Evolutionary conservation across 1,140 invertebrate genomes (phyloP), one percentile per base, ranked within the genome.

Genomic region (Telenomus remus): DNA sequence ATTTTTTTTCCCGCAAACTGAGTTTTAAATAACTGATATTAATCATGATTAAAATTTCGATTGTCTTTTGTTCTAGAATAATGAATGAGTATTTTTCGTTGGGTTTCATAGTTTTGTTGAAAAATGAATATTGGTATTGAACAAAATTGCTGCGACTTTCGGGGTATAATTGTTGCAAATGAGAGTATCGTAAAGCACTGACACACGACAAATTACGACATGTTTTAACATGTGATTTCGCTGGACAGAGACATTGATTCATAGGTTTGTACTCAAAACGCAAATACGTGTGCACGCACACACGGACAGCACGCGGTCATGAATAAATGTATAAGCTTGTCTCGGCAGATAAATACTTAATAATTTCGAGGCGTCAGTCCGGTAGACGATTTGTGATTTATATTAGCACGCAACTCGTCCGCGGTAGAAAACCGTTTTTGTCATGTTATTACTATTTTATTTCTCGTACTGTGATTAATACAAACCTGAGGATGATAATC

Each of bases 311-410:
- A 39, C 57, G 46, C 19, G 49, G 47, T 12, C 57, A 72, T 77
- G 74, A 72, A 72, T 77, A 72, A 71, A 77, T 72, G 74, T 68
- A 72, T 72, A 72, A 77, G 63, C 61, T 69, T 64, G 56, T 72
- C 63, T 71, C 63, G 66, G 63, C 68, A 69, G 68, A 77, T 72
- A 71, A 77, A 77, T 77, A 72, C 75, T 77, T 72, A 68, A 72
- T 72, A 77, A 76, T 72, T 76, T 76, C 49, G 27, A 77, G 68
- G 19, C 69, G 59, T 77, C 68, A 63, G 19, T 72, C 49, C 53
- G 56, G 56, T 68, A 60, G 69, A 77, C 69, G 69, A 77, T 68
- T 69, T 47, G 64, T 77, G 69, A 77, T 77, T 77, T 77, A 72
- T 72, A 72, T 59, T 64, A 71, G 48, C 59, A 64, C 47, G 9